phyloP scores from a whole-genome alignment of 2,888 invertebrate genomes.

The Drosophila barbarae region DNA sequence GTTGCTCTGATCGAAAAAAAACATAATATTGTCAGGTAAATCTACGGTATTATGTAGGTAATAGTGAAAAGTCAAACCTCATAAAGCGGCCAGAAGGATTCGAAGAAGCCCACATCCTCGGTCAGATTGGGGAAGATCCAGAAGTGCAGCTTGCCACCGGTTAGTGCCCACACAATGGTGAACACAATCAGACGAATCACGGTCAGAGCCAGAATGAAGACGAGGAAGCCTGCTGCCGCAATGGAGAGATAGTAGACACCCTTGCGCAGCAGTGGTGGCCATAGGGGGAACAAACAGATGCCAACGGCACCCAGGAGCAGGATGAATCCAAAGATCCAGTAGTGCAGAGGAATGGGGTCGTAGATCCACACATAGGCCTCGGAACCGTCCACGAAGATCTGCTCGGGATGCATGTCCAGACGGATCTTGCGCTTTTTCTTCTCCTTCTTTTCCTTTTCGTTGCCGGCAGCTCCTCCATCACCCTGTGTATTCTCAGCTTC shows the following conservation, averaged over 20 bases:
- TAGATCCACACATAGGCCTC: slow-evolving; percentile 99
- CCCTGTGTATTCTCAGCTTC: slow-evolving; percentile 62
- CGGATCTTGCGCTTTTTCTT: slow-evolving; percentile 94
- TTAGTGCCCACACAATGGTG: slow-evolving; percentile 92
- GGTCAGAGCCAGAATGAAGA: slow-evolving; percentile 94
- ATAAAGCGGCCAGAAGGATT: slow-evolving; percentile 98
- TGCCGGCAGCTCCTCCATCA: slow-evolving; percentile 40
- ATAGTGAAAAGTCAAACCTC: slow-evolving; percentile 82
- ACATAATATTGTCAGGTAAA: not conserved
- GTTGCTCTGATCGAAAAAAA: slow-evolving; percentile 82
- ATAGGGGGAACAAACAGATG: slow-evolving; percentile 98
- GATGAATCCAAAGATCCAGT: slow-evolving; percentile 95
- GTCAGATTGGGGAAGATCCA: slow-evolving; percentile 99
- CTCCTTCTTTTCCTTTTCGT: slow-evolving; percentile 76
- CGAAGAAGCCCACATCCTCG: slow-evolving; percentile 99
- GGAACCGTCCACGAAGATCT: slow-evolving; percentile 93
- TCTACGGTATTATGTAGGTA: not conserved
- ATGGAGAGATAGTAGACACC: slow-evolving; percentile 98
- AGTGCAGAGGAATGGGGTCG: slow-evolving; percentile 96
- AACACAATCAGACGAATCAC: slow-evolving; percentile 94
- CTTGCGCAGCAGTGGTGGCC: slow-evolving; percentile 95
- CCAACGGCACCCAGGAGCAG: slow-evolving; percentile 95
- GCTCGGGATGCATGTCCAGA: slow-evolving; percentile 98
- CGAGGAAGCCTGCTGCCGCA: slow-evolving; percentile 95
- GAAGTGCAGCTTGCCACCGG: slow-evolving; percentile 94